Conservation (phyloP, 2,797 vertebrate species). For the Hoplostethus mediterraneus region DNA sequence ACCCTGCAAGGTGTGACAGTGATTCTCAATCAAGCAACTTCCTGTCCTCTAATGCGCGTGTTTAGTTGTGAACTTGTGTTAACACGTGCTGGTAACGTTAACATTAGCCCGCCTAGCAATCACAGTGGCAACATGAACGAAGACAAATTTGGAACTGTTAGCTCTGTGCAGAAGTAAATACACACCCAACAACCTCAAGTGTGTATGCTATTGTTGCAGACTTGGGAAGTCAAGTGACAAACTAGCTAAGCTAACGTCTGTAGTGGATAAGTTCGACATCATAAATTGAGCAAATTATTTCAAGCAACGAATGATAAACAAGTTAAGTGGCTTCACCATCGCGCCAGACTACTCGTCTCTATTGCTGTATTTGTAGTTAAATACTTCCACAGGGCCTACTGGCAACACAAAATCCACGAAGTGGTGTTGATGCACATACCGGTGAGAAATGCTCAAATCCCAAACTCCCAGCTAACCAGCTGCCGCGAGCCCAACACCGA, state of each 20-base stretch:
- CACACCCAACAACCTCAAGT: constrained; percentile 3
- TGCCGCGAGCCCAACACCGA: constrained; percentile 25
- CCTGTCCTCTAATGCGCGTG: constrained; percentile 59
- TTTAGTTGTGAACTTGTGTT: constrained; percentile 47
- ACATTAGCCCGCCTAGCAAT: neutral
- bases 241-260: too few relatives aligned
- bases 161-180: constrained; percentile 4
- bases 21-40: constrained; percentile 60
- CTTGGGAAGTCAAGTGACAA: too few relatives aligned
- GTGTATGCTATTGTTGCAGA: too few relatives aligned
- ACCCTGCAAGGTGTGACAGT: constrained; percentile 41
- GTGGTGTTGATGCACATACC: constrained; percentile 64
- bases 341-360: constrained; percentile 3
- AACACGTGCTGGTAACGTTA: constrained; percentile 66
- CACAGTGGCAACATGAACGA: too few relatives aligned
- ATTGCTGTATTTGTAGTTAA: constrained; percentile 53
- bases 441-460: constrained; percentile 55
- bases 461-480: constrained; percentile 49
- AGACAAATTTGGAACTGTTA: too few relatives aligned
- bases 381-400: constrained; percentile 72
- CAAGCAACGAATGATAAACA: neutral
- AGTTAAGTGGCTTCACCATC: constrained; percentile 11
- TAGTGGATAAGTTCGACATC: neutral
- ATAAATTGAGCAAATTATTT: neutral
- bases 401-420: constrained; percentile 67